Percentiles rank a stretch among this genome's conserved stretches.
Conservation (phyloP, 2,113 vertebrate genomes). For the Anoura caudifer region DNA sequence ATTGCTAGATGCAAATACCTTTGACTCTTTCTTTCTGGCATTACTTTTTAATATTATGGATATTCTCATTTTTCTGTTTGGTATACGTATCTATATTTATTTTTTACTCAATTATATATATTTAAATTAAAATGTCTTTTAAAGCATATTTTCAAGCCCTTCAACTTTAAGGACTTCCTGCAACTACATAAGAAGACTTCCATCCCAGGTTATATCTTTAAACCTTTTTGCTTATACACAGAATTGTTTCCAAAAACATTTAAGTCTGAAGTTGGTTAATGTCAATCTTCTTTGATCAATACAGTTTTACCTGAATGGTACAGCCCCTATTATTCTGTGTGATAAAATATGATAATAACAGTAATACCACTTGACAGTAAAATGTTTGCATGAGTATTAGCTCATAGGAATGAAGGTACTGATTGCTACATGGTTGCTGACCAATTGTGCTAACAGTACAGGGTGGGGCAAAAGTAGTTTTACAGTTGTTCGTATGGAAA, state of each 20-base stretch:
- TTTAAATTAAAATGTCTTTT: neutral
- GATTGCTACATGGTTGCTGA: neutral
- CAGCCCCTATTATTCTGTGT: neutral
- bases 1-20: neutral
- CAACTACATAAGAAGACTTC: neutral
- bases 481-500: neutral
- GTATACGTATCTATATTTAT: neutral
- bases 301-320: neutral
- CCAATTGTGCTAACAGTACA: neutral
- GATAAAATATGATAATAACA: neutral
- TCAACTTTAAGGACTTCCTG: neutral
- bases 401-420: neutral
- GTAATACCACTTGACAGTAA: neutral
- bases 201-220: neutral
- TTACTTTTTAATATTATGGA: neutral
- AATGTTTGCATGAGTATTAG: neutral
- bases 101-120: neutral
- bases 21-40: neutral
- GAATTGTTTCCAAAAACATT: conserved; percentile 1
- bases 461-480: neutral
- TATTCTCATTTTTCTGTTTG: conserved; percentile 22
- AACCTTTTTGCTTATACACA: neutral
- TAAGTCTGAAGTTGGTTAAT: neutral
- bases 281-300: neutral
- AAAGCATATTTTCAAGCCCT: conserved; percentile 29